Evolutionary conservation across 2,113 vertebrate species (phyloP).

Genomic region (Nycticorax nycticorax): DNA sequence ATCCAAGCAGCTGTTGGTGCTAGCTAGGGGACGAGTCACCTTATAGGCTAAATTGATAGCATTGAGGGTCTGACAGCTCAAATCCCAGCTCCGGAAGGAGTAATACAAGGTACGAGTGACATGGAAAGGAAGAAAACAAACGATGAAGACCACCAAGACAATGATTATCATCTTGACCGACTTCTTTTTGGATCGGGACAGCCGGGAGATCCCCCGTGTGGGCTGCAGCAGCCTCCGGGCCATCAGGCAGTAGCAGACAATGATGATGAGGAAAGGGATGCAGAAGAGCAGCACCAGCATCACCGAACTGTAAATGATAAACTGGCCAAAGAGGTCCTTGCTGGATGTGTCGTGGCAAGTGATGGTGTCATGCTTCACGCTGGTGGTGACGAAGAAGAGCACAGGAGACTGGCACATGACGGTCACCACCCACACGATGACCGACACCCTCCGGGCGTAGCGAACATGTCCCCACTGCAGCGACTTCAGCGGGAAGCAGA

Average conservation of each 20-base stretch:
- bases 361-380: slow-evolving; percentile 44
- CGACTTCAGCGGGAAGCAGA: slow-evolving; percentile 87
- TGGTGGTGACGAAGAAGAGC: slow-evolving; percentile 89
- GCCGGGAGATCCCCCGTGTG: slow-evolving; percentile 59
- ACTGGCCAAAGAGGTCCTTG: slow-evolving; percentile 84
- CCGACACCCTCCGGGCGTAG: slow-evolving; percentile 80
- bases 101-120: slow-evolving; percentile 93
- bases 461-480: slow-evolving; percentile 84
- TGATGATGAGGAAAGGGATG: slow-evolving; percentile 86
- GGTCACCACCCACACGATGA: slow-evolving; percentile 81
- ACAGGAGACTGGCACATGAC: slow-evolving; percentile 85
- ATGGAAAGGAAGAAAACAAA: slow-evolving; percentile 96
- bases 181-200: slow-evolving; percentile 85
- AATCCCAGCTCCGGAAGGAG: slow-evolving; percentile 84
- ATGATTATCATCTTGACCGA: slow-evolving; percentile 94
- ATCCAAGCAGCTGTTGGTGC: slow-evolving; percentile 94
- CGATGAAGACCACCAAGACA: slow-evolving; percentile 85
- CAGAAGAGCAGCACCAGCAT: slow-evolving; percentile 88
- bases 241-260: slow-evolving; percentile 91
- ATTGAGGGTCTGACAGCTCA: slow-evolving; percentile 85
- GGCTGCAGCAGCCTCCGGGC: slow-evolving; percentile 82
- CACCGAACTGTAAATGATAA: slow-evolving; percentile 87
- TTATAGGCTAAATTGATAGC: slow-evolving; percentile 92
- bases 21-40: slow-evolving; percentile 89
- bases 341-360: slow-evolving; percentile 93